Evolutionary conservation across 2,888 invertebrate species (phyloP).

Genomic region (Agapetus fuscipes): DNA sequence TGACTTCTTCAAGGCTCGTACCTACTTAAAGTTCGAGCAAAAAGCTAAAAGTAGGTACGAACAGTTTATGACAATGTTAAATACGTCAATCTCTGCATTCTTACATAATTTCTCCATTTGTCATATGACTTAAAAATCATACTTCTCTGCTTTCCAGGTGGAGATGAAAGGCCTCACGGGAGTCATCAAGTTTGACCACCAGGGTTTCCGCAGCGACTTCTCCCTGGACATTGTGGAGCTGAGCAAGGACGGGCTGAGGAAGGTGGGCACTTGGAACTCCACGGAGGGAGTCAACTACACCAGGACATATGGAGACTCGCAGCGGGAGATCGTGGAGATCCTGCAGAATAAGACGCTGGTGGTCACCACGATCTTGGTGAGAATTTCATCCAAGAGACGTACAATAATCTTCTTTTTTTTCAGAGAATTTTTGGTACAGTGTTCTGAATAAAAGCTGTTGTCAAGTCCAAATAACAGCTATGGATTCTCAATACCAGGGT

Average conservation of each 20-base stretch:
- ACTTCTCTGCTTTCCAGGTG: slow-evolving; percentile 47
- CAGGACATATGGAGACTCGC: slow-evolving; percentile 73
- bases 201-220: slow-evolving; percentile 88
- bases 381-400: no score
- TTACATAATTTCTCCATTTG: no score
- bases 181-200: slow-evolving; percentile 86
- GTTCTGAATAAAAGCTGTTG: no score
- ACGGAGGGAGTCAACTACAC: slow-evolving; percentile 83
- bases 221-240: slow-evolving; percentile 87
- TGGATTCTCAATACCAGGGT: not conserved
- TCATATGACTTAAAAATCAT: not conserved
- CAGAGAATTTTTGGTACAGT: no score
- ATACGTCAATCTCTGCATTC: no score
- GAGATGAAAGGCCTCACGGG: slow-evolving; percentile 91
- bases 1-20: no score
- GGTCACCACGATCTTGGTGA: slow-evolving; percentile 86
- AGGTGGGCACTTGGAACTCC: slow-evolving; percentile 83
- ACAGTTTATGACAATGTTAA: no score
- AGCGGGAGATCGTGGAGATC: slow-evolving; percentile 81
- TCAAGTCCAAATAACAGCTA: not conserved
- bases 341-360: slow-evolving; percentile 85
- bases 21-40: no score
- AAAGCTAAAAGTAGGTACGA: no score
- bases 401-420: slow-evolving; percentile 7
- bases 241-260: slow-evolving; percentile 70